A percentile compares a stretch with the other conserved stretches of the same genome.
These are phyloP conservation scores for Sebastes vulpes DNA, from an alignment of 2,797 vertebrate species.

Conservation along the genomic window DNA sequence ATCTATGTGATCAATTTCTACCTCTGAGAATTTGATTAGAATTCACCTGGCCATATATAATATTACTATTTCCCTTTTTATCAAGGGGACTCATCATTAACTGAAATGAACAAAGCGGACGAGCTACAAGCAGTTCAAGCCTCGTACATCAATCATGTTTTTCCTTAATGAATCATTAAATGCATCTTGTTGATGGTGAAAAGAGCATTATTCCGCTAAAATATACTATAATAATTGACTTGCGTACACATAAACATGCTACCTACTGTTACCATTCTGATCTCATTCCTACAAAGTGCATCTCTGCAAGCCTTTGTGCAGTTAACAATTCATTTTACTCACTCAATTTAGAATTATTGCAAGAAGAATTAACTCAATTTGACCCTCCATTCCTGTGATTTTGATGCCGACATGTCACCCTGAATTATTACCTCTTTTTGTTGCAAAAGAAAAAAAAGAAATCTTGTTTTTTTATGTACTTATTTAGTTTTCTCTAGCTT, in stretches of 20 bases:
- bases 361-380: no score
- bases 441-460: no score
- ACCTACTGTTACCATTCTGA: background rate
- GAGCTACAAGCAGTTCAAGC: no score
- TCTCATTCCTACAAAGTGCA: background rate
- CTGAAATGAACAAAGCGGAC: no score
- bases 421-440: no score
- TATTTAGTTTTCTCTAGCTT: no score
- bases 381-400: rapidly evolving
- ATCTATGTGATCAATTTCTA: background rate
- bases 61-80: background rate
- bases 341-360: background rate
- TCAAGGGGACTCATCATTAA: background rate
- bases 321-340: background rate
- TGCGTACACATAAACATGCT: background rate
- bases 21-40: background rate
- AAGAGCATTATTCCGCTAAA: background rate
- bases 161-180: no score
- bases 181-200: background rate
- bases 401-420: no score
- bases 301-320: background rate
- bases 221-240: background rate
- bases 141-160: no score
- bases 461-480: no score
- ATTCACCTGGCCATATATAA: conserved; percentile 2